Percentiles rank a stretch among this genome's conserved stretches.
Conservation (phyloP, 92 coral and sea anemone genomes). For the Umimayanthus chanpuru region DNA sequence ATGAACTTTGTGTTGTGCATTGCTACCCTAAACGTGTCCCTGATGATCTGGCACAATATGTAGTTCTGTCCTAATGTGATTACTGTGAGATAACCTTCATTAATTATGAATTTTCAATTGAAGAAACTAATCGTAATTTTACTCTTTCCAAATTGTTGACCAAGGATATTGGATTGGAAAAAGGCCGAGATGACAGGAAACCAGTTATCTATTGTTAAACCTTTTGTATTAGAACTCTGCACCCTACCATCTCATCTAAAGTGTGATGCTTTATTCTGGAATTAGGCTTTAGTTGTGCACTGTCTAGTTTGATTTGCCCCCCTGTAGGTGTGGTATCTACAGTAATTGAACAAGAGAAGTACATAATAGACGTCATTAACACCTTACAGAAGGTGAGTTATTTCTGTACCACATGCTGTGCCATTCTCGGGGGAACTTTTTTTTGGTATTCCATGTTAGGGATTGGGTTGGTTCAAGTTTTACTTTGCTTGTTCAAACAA, state of each 20-base stretch:
- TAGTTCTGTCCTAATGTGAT: no score
- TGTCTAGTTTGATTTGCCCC: background rate
- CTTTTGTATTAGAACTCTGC: background rate
- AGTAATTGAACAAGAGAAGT: conserved; percentile 87
- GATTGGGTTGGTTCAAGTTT: background rate
- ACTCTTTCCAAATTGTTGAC: background rate
- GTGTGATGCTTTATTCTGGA: background rate
- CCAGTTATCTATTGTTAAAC: no score
- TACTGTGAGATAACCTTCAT: no score
- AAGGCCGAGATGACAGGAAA: background rate
- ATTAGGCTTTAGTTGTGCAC: background rate
- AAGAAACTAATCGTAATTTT: background rate
- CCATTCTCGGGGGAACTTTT: background rate
- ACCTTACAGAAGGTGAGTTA: conserved; percentile 81
- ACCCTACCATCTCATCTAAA: background rate
- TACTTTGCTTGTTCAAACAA: background rate
- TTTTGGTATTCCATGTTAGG: no score
- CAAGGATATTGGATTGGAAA: background rate
- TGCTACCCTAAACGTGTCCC: background rate
- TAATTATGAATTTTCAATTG: no score
- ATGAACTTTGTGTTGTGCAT: background rate
- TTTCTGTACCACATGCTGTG: no score
- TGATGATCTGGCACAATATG: background rate
- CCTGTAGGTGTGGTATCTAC: conserved; percentile 67
- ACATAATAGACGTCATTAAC: conserved; percentile 75